Base-by-base conservation (phyloP, 2,888 invertebrate genomes). In the Eretmocerus hayati region DNA sequence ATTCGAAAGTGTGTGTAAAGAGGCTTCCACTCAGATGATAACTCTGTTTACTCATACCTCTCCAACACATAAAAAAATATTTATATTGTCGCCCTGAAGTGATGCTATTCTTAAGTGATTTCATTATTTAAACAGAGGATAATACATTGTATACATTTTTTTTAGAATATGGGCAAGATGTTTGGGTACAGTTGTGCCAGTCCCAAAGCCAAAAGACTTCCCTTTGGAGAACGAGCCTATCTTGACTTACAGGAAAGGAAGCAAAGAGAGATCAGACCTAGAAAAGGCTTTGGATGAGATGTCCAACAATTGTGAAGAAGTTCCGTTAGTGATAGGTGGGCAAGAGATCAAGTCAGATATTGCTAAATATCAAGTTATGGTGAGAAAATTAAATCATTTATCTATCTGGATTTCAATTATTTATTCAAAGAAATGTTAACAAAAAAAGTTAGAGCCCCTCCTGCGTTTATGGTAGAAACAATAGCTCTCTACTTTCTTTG, bases 321-420 rank as follows among this genome's bases (percentile, higher is more conserved):
- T 97, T 52, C 97, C 99, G 8, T 87, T 99, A 66, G 83, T 96
- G n/a, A 91, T 99, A 67, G 97, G 95, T n/a, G 86, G 87, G 58
- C 81, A 96, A 71, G 85, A 85, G 66, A 83, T 87, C 59, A 80
- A 79, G 60, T 88, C 89, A 1, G 80, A 85, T 51, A 78, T 83
- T 62, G 82, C 84, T 44, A 78, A 79, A 59, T 84, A 85, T 66
- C 96, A 97, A 81, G 84, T 82, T 56, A 77, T 78, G 78, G 79
- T 79, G 65, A 65, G 69, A 26, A 40, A 18, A 31, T n/a, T n/a
- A n/a, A n/a, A n/a, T n/a, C n/a, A n/a, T n/a, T n/a, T n/a, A n/a
- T n/a, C n/a, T n/a, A n/a, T n/a, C n/a, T n/a, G n/a, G n/a, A n/a
- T n/a, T n/a, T n/a, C n/a, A n/a, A n/a, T n/a, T n/a, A n/a, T n/a